phyloP scores from a whole-genome alignment of 2,888 invertebrate genomes.

The Amblyjoppa proteus region DNA sequence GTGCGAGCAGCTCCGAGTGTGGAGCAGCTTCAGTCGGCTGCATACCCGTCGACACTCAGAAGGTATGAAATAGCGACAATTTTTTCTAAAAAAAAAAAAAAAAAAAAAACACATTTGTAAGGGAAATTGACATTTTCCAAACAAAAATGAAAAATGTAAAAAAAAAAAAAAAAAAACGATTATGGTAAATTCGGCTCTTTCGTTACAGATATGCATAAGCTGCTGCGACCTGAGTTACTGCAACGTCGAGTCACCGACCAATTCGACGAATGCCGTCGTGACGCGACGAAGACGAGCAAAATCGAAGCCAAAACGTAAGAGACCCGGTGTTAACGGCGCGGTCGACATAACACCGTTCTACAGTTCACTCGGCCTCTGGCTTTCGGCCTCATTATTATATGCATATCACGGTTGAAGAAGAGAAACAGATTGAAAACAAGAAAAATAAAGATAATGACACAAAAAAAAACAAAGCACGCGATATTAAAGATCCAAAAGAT shows the following conservation, averaged over 20 bases:
- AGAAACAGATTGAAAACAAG: conserved; percentile 2
- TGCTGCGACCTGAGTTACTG: conserved; percentile 89
- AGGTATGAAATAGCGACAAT: conserved; percentile 83
- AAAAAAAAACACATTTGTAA: conserved; percentile 19
- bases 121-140: conserved; percentile 4
- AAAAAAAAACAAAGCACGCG: background rate
- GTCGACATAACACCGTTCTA: conserved; percentile 65
- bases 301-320: conserved; percentile 78
- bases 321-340: conserved; percentile 73
- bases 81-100: conserved; percentile 48
- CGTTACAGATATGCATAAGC: conserved; percentile 88
- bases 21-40: conserved; percentile 88
- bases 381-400: conserved; percentile 78
- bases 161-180: background rate
- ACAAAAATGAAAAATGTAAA: background rate
- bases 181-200: conserved; percentile 80
- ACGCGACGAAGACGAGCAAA: conserved; percentile 80
- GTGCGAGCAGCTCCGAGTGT: conserved; percentile 88
- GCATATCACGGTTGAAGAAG: conserved; percentile 81
- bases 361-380: conserved; percentile 74
- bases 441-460: background rate
- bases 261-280: conserved; percentile 87
- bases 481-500: background rate
- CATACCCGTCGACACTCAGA: conserved; percentile 88
- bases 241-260: conserved; percentile 88